A percentile compares a stretch with the other conserved stretches of the same genome.
Evolutionary conservation across 1,140 invertebrate genomes (phyloP).

Genomic region (Bombus superbus): DNA sequence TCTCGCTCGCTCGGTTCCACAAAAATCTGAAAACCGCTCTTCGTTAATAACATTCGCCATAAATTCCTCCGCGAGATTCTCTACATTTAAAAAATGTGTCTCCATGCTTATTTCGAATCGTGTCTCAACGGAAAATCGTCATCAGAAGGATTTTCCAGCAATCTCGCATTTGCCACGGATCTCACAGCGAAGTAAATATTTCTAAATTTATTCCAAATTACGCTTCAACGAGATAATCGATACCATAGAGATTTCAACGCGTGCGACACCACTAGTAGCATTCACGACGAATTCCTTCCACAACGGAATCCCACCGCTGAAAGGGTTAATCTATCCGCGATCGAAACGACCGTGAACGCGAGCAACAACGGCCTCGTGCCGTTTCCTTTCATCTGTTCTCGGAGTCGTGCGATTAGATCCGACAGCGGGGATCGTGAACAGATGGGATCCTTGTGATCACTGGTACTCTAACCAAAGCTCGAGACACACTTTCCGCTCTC

Average conservation of each 20-base stretch:
- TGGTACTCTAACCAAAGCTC: not conserved
- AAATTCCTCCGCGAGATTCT: too few species aligned
- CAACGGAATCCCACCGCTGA: not conserved
- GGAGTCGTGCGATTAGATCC: constrained; percentile 10
- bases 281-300: not conserved
- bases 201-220: not conserved
- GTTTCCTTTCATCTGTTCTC: constrained; percentile 24
- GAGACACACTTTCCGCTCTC: constrained; percentile 45
- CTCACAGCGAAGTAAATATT: not conserved
- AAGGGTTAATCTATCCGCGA: constrained; percentile 15
- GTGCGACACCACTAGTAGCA: not conserved
- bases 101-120: too few species aligned
- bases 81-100: too few species aligned
- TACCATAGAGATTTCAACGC: not conserved
- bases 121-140: too few species aligned
- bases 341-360: constrained; percentile 15
- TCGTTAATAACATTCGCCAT: not conserved
- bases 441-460: constrained; percentile 8
- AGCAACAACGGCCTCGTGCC: constrained; percentile 24
- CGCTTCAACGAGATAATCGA: not conserved
- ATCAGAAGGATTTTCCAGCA: too few species aligned
- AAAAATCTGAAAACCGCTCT: too few species aligned
- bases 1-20: too few species aligned
- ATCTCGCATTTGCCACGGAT: not conserved
- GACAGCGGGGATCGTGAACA: constrained; percentile 21